phyloP scores from a whole-genome alignment of 2,797 vertebrate genomes.

The Poeciliopsis presidionis region DNA sequence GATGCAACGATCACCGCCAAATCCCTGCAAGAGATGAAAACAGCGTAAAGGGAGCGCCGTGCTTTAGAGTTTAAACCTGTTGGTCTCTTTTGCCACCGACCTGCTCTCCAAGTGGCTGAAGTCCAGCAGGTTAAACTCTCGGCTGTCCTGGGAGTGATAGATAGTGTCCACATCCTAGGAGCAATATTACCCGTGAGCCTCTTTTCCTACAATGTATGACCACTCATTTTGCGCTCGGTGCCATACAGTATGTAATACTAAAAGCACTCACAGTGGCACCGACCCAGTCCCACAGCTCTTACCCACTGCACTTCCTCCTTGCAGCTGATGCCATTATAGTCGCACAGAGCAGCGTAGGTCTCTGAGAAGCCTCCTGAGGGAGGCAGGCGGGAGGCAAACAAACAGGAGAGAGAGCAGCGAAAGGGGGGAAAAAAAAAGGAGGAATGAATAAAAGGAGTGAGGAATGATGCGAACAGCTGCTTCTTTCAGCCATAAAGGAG shows the following conservation, averaged over 20 bases:
- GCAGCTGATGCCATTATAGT: conserved; percentile 92
- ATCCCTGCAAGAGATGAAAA: conserved; percentile 78
- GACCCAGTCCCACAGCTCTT: conserved; percentile 65
- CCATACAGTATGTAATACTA: conserved; percentile 48
- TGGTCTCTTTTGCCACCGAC: conserved; percentile 59
- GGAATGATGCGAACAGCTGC: conserved; percentile 66
- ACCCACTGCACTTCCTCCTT: conserved; percentile 96
- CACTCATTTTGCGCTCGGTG: conserved; percentile 37
- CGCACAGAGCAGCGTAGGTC: conserved; percentile 91
- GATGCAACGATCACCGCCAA: conserved; percentile 90
- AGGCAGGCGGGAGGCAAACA: conserved; percentile 16
- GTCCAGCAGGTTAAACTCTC: conserved; percentile 91
- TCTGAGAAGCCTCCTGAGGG: conserved; percentile 90
- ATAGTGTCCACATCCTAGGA: conserved; percentile 93
- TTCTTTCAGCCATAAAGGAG: conserved; percentile 39
- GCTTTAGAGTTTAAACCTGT: background rate
- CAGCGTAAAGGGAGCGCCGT: background rate
- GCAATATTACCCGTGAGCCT: conserved; percentile 57
- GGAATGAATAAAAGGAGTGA: conserved; percentile 23
- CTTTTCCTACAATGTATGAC: conserved; percentile 30
- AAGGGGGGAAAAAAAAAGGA: background rate
- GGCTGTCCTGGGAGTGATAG: conserved; percentile 93
- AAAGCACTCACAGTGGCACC: conserved; percentile 59
- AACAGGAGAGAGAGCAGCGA: conserved; percentile 11
- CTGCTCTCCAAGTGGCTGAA: conserved; percentile 94